These are phyloP conservation scores for Passer montanus DNA, from an alignment of 2,113 vertebrate genomes.

Conservation along the genomic window DNA sequence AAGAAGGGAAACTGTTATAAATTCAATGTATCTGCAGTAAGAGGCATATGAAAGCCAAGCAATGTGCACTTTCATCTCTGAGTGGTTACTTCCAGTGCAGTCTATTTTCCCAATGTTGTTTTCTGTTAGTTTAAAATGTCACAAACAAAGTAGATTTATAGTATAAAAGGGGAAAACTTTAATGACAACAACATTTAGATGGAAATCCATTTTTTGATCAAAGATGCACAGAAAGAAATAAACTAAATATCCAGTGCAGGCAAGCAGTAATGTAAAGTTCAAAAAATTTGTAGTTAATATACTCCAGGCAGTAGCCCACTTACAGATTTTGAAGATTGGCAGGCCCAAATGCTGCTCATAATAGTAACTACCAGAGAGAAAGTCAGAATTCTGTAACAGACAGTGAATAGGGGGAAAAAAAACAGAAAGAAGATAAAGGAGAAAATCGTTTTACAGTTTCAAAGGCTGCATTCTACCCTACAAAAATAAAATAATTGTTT, in stretches of 20 bases:
- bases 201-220: conserved; percentile 4
- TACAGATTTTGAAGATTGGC: not conserved
- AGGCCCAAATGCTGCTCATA: not conserved
- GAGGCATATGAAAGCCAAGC: not conserved
- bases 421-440: not conserved
- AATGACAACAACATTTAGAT: not conserved
- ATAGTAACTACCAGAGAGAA: not conserved
- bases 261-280: not conserved
- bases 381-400: not conserved
- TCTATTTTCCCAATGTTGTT: not conserved
- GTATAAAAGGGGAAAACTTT: not conserved
- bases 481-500: not conserved
- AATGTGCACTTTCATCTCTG: not conserved
- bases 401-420: not conserved
- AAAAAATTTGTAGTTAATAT: conserved; percentile 18
- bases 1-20: not conserved
- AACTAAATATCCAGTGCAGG: not conserved
- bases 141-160: not conserved
- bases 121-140: not conserved
- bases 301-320: not conserved
- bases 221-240: not conserved
- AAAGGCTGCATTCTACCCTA: not conserved
- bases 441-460: not conserved
- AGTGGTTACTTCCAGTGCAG: not conserved
- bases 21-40: not conserved